phyloP scores from a whole-genome alignment of 2,113 vertebrate genomes.

The Sylvia atricapilla region DNA sequence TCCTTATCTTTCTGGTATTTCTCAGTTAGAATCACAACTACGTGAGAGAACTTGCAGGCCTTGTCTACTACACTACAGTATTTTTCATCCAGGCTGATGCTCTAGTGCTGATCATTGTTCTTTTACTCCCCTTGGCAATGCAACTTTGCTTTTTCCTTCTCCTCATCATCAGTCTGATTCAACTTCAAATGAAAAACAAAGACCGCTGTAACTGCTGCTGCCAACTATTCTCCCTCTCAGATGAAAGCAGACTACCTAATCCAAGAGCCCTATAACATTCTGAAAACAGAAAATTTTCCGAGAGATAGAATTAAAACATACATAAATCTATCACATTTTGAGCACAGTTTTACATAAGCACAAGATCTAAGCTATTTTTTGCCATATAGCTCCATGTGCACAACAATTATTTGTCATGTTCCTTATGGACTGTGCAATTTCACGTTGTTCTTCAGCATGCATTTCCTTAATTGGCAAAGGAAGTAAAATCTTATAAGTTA shows the following conservation, averaged over 20 bases:
- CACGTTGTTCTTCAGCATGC: not conserved
- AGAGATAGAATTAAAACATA: not conserved
- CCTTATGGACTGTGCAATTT: not conserved
- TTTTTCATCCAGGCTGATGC: not conserved
- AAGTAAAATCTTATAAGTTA: not conserved
- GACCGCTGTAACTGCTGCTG: not conserved
- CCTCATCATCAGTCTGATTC: not conserved
- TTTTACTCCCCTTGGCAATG: not conserved
- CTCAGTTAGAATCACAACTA: not conserved
- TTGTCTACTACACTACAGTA: not conserved
- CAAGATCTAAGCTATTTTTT: not conserved
- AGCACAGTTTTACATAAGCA: accelerated
- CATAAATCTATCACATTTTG: not conserved
- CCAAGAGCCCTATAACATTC: not conserved
- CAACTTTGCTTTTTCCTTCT: not conserved
- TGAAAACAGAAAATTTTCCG: not conserved
- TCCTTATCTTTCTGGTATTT: not conserved
- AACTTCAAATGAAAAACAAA: not conserved
- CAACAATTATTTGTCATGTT: not conserved
- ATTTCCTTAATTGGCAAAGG: not conserved
- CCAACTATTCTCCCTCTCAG: not conserved
- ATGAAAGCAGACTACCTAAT: not conserved
- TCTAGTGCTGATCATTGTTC: not conserved
- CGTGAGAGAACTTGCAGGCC: not conserved
- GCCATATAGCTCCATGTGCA: not conserved